Percentiles rank a stretch among this genome's conserved stretches.
These are phyloP conservation scores for Eunapius fragilis DNA, from an alignment of 37 sponge, comb jelly and placozoan genomes.

Conservation along the genomic window DNA sequence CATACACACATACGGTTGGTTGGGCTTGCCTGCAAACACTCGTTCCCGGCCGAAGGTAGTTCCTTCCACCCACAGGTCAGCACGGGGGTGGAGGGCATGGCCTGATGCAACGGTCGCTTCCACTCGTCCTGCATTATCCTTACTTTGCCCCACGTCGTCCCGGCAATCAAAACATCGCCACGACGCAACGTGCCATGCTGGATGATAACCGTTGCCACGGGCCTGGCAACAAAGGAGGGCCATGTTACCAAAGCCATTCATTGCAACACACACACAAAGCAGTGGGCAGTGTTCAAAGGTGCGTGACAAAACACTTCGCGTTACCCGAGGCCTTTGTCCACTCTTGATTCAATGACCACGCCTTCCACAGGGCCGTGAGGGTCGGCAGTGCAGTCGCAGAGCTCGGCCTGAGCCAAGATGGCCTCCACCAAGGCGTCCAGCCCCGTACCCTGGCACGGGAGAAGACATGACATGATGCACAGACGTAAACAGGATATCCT, in stretches of 20 bases:
- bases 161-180: conserved; percentile 64
- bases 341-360: conserved; percentile 61
- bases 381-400: conserved; percentile 60
- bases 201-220: conserved; percentile 71
- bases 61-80: conserved; percentile 78
- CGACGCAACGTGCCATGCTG: conserved; percentile 62
- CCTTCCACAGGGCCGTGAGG: conserved; percentile 66
- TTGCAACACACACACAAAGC: neutral
- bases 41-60: conserved; percentile 65
- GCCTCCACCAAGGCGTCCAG: conserved; percentile 74
- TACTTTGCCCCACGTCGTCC: conserved; percentile 70
- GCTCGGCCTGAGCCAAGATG: conserved; percentile 68
- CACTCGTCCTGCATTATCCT: conserved; percentile 47
- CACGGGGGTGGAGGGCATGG: conserved; percentile 75
- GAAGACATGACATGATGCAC: neutral
- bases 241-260: neutral
- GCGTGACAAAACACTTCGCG: too few relatives aligned
- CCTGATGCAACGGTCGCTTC: conserved; percentile 12
- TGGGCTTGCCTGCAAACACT: conserved; percentile 50
- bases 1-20: neutral
- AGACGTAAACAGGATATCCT: neutral
- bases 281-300: conserved; percentile 16
- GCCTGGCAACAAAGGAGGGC: conserved; percentile 22
- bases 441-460: conserved; percentile 33
- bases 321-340: conserved; percentile 73